Base-by-base conservation (phyloP, 2,888 invertebrate species). In the Drosophila trichaetosa region DNA sequence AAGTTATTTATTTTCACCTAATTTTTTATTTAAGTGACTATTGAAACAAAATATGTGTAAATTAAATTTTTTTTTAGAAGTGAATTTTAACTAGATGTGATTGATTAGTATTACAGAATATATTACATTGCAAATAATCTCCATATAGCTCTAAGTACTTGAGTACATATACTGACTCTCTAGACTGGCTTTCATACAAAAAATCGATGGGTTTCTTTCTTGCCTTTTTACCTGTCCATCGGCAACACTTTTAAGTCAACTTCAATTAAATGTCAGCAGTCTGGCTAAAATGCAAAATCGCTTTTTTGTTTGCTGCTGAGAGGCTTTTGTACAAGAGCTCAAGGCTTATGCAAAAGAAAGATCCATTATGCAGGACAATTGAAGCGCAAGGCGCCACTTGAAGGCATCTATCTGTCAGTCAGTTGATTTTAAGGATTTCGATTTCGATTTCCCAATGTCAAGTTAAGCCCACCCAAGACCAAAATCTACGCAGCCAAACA, bases 291-390 rank as follows among this genome's bases (percentile, higher is more conserved):
- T 70, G 87, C 79, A 74, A 81, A 82, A 71, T 69, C 69, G 66
- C 71, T 83, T 84, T 81, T 83, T 66, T 87, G 68, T 83, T 89
- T 80, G 68, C 64, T 49, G 29, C 54, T 27, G 59, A 56, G 64
- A 69, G 67, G 60, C 76, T 65, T 78, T 83, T 76, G 68, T 82
- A 79, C 76, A 64, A 61, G 66, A 67, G 69, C 60, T 71, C 63
- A 61, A 65, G 63, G 84, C 82, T 83, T 81, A 87, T 73, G 76
- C 89, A 63, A 61, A 63, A 64, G 48, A 57, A 75, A 56, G 34
- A 61, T 75, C 80, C 82, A 83, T 90, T 88, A 83, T 87, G 89
- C 86, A 82, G 78, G 73, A 68, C 83, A 82, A 88, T 77, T 72
- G 87, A 87, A 82, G 88, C 90, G 83, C 65, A 77, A 74, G 75